phyloP scores from a whole-genome alignment of 53 echinoderm and acorn worm species.

The Arbacia lixula region DNA sequence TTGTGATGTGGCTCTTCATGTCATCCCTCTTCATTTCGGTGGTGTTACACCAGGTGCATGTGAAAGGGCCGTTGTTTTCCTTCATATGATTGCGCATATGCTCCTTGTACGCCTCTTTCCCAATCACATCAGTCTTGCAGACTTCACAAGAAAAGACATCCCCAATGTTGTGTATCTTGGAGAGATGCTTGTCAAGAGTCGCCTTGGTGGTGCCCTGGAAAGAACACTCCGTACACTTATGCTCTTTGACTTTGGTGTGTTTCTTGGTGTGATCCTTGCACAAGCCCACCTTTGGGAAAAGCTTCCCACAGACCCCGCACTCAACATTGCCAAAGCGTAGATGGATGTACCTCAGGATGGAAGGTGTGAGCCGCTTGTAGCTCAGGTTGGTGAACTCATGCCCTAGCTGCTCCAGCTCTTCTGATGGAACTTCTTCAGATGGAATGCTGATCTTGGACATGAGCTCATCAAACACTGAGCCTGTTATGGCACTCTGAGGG shows the following conservation, averaged over 20 bases:
- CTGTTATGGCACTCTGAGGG: constrained; percentile 42
- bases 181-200: constrained; percentile 20
- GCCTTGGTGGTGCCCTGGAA: not conserved
- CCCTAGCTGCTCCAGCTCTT: constrained; percentile 17
- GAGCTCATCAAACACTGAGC: constrained; percentile 31
- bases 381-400: not conserved
- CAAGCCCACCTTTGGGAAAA: constrained; percentile 36
- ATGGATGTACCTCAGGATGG: constrained; percentile 40
- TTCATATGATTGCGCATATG: constrained; percentile 22
- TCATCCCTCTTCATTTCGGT: constrained; percentile 12
- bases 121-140: not conserved
- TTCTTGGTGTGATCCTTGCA: constrained; percentile 55
- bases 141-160: constrained; percentile 3
- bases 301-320: constrained; percentile 50
- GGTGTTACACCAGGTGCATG: constrained; percentile 56
- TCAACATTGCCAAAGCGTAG: constrained; percentile 56
- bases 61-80: constrained; percentile 23
- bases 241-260: constrained; percentile 39
- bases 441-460: constrained; percentile 48
- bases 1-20: constrained; percentile 48
- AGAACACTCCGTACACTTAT: constrained; percentile 31
- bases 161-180: constrained; percentile 20
- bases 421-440: constrained; percentile 3
- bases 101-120: not conserved
- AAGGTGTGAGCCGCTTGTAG: constrained; percentile 39